Evolutionary conservation across 2,113 vertebrate genomes (phyloP).

Genomic region (Carlito syrichta): DNA sequence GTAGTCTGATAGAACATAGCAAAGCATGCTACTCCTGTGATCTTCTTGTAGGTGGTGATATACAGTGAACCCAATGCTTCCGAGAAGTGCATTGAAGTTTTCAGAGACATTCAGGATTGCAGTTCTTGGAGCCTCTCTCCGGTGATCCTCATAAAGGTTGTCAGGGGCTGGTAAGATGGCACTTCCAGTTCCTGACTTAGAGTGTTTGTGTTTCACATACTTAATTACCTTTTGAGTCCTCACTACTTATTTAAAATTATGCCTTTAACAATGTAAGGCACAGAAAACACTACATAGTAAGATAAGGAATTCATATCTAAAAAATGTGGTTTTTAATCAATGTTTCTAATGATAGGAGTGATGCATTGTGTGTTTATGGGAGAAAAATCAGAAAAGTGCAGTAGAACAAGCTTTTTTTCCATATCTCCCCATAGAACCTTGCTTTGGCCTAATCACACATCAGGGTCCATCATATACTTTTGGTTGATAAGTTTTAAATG

Average conservation of each 20-base stretch:
- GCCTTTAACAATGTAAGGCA: background rate
- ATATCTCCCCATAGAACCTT: background rate
- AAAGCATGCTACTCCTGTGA: background rate
- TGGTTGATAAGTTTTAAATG: background rate
- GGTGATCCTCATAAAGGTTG: conserved; percentile 87
- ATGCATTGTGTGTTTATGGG: background rate
- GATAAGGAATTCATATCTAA: background rate
- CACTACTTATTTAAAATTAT: background rate
- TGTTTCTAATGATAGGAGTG: conserved; percentile 2
- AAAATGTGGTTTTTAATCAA: background rate
- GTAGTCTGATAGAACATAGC: background rate
- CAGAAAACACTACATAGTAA: background rate
- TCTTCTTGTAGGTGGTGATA: conserved; percentile 87
- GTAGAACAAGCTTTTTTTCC: background rate
- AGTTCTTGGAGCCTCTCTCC: conserved; percentile 88
- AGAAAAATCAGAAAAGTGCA: background rate
- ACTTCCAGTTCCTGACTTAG: background rate
- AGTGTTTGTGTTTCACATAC: background rate
- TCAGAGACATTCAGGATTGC: conserved; percentile 87
- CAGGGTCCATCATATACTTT: background rate
- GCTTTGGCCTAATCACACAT: background rate
- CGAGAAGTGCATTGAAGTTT: conserved; percentile 85
- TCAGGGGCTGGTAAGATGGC: conserved; percentile 93
- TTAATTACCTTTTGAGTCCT: background rate
- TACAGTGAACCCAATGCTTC: conserved; percentile 82